phyloP scores from a whole-genome alignment of 2,113 vertebrate species.

The Neogale vison region DNA sequence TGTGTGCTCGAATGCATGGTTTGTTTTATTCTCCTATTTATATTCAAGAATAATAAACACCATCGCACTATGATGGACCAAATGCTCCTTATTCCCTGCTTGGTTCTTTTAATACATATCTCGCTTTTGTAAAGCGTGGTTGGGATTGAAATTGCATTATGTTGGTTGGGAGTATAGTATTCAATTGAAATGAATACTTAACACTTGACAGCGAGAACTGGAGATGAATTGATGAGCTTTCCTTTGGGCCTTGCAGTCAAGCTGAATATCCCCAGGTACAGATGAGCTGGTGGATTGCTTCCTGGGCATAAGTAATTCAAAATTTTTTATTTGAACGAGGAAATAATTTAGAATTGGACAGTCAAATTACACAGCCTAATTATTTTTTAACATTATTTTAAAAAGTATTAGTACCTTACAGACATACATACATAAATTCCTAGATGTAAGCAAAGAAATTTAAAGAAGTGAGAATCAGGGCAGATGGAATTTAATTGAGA shows the following conservation, averaged over 20 bases:
- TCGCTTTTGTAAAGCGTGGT: background rate
- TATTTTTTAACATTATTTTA: background rate
- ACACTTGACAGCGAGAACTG: background rate
- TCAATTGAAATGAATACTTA: background rate
- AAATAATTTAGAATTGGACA: background rate
- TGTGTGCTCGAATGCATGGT: background rate
- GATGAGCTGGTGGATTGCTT: background rate
- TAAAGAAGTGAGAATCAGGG: background rate
- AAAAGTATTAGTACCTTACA: background rate
- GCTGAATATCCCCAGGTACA: background rate
- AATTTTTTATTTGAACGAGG: background rate
- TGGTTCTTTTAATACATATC: background rate
- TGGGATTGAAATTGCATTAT: background rate
- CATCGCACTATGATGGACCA: background rate
- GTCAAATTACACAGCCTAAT: background rate
- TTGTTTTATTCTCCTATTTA: conserved; percentile 7
- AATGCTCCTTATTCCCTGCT: background rate
- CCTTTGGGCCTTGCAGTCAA: background rate
- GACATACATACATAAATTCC: background rate
- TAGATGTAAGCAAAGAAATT: background rate
- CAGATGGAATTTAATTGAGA: background rate
- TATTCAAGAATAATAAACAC: background rate
- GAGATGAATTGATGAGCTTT: background rate
- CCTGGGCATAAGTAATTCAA: background rate
- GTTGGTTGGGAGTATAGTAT: background rate